Percentiles rank a stretch among this genome's conserved stretches.
phyloP scores from a whole-genome alignment of 2,888 invertebrate genomes.

The Muscina levida region DNA sequence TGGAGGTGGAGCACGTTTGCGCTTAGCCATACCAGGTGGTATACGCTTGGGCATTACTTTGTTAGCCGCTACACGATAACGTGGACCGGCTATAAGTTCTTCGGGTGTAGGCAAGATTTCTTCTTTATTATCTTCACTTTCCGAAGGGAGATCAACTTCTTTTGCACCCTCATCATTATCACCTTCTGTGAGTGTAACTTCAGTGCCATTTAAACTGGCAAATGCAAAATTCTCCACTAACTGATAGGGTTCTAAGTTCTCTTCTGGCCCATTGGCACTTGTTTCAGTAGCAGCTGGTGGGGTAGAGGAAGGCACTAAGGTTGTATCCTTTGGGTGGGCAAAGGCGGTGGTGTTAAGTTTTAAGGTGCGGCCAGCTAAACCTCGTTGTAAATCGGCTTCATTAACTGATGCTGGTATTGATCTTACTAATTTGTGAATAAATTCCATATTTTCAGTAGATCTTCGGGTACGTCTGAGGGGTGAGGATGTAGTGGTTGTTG shows the following conservation, averaged over 20 bases:
- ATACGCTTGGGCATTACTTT: conserved; percentile 67
- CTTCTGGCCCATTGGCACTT: neutral
- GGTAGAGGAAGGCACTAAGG: conserved; percentile 13
- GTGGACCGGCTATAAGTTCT: conserved; percentile 75
- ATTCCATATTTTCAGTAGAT: conserved; percentile 70
- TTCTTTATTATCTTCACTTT: conserved; percentile 63
- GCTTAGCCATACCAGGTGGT: conserved; percentile 68
- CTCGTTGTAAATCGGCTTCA: conserved; percentile 70
- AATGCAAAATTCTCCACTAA: conserved; percentile 77
- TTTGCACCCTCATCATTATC: neutral
- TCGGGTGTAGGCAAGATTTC: conserved; percentile 77
- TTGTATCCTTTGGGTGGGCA: conserved; percentile 67
- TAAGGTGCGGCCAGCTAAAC: conserved; percentile 70
- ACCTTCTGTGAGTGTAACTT: conserved; percentile 62
- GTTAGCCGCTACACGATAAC: conserved; percentile 71
- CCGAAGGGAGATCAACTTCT: conserved; percentile 12
- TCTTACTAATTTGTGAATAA: conserved; percentile 76
- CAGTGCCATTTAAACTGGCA: conserved; percentile 76
- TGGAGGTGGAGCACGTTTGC: conserved; percentile 72
- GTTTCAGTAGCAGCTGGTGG: conserved; percentile 34
- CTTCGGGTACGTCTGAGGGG: conserved; percentile 53
- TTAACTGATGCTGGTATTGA: conserved; percentile 72
- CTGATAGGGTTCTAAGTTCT: conserved; percentile 68
- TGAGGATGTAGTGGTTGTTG: neutral
- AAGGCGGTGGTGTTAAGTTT: conserved; percentile 76